These are phyloP conservation scores for Thinocorus orbignyianus DNA, from an alignment of 2,113 vertebrate genomes.

Conservation along the genomic window DNA sequence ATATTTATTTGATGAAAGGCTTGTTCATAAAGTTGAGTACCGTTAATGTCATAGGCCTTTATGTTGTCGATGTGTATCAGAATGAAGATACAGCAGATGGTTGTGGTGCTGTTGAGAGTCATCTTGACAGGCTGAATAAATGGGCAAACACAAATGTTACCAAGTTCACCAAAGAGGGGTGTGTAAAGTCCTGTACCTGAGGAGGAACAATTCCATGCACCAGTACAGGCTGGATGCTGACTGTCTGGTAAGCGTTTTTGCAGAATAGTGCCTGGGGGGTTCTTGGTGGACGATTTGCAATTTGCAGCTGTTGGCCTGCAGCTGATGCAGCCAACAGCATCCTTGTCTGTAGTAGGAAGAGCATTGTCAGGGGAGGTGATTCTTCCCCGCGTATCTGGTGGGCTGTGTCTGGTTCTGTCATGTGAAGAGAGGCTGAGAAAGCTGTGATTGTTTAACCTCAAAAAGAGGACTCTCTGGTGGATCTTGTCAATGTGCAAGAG, in stretches of 20 bases:
- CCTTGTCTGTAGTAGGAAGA: not conserved
- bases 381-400: fast-evolving
- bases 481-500: not conserved
- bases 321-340: no score
- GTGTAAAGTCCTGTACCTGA: not conserved
- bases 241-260: fast-evolving
- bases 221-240: not conserved
- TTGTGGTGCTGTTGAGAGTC: not conserved
- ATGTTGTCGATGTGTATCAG: not conserved
- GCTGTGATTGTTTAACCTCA: not conserved
- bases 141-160: not conserved
- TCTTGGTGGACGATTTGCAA: not conserved
- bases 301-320: not conserved
- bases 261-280: not conserved
- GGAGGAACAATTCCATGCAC: not conserved
- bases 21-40: not conserved
- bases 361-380: not conserved
- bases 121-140: not conserved
- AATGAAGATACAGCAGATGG: not conserved
- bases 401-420: not conserved
- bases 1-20: conserved; percentile 48
- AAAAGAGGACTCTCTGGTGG: not conserved
- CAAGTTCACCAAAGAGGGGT: not conserved
- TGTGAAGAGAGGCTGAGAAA: not conserved
- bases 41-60: not conserved